Conservation (phyloP, 2,888 invertebrate genomes). For the Ennomos erosarius region DNA sequence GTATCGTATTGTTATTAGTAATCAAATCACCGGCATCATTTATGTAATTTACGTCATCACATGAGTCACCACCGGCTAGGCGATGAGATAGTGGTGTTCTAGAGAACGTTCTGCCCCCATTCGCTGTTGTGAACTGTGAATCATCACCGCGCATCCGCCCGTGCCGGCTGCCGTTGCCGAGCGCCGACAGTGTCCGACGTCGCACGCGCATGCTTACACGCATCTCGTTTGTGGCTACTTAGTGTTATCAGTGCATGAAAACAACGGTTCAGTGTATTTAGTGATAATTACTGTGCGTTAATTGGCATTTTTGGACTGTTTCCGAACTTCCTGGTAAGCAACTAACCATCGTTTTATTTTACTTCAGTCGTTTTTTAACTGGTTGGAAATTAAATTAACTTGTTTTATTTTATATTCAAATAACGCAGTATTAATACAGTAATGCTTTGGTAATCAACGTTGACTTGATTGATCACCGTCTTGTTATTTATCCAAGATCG, state of each 20-base stretch:
- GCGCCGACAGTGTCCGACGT: constrained; percentile 59
- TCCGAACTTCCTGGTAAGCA: constrained; percentile 45
- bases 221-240: constrained; percentile 50
- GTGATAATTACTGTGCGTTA: constrained; percentile 57
- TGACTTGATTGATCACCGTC: constrained; percentile 11
- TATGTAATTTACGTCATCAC: constrained; percentile 54
- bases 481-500: not conserved
- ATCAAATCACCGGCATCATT: constrained; percentile 26
- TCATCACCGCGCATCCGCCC: constrained; percentile 60
- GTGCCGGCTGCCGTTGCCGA: constrained; percentile 46
- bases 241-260: constrained; percentile 71
- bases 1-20: constrained; percentile 21
- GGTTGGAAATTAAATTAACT: constrained; percentile 4
- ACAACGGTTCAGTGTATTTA: constrained; percentile 64
- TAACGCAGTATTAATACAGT: constrained; percentile 10
- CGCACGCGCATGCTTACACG: constrained; percentile 75
- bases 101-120: constrained; percentile 64
- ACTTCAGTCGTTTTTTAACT: not conserved
- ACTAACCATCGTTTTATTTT: constrained; percentile 2
- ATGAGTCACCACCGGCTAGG: constrained; percentile 57
- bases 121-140: constrained; percentile 54
- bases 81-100: constrained; percentile 52
- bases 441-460: constrained; percentile 10
- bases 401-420: constrained; percentile 15
- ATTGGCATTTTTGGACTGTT: constrained; percentile 41